phyloP scores from a whole-genome alignment of 2,797 vertebrate genomes.

The Urosaurus nigricauda region DNA sequence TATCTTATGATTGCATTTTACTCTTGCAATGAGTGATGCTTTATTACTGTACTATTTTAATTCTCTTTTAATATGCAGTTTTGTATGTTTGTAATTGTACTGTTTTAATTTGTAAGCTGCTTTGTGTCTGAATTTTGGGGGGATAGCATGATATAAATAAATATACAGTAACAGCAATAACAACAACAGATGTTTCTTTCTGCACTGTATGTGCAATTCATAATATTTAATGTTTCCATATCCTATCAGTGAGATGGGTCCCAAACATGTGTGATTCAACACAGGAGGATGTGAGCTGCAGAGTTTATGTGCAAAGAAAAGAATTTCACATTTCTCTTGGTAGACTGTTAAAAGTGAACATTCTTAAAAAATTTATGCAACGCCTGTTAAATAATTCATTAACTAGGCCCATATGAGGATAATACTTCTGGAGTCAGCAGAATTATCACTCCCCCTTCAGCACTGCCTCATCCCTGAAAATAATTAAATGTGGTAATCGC shows the following conservation, averaged over 20 bases:
- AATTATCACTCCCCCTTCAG: not conserved
- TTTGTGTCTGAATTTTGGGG: too few species aligned
- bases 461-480: slow-evolving; percentile 25
- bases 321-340: slow-evolving; percentile 14
- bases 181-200: not conserved
- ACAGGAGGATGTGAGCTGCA: not conserved
- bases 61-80: too few species aligned
- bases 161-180: not conserved
- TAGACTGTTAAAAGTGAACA: slow-evolving; percentile 21
- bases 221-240: not conserved
- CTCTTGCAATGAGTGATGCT: too few species aligned
- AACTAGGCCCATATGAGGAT: slow-evolving; percentile 28
- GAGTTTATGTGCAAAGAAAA: not conserved
- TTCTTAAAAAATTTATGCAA: slow-evolving; percentile 17
- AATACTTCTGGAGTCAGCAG: not conserved
- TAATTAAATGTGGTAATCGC: slow-evolving; percentile 10
- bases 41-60: too few species aligned
- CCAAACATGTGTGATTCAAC: not conserved
- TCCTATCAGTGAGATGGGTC: too few species aligned
- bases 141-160: too few species aligned
- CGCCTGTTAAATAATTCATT: slow-evolving; percentile 34
- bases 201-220: not conserved
- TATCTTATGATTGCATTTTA: too few species aligned
- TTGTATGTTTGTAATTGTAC: too few species aligned
- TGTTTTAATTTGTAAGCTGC: too few species aligned